These are phyloP conservation scores for Ctenosaura bakeri DNA, from an alignment of 2,797 vertebrate species.

Conservation along the genomic window DNA sequence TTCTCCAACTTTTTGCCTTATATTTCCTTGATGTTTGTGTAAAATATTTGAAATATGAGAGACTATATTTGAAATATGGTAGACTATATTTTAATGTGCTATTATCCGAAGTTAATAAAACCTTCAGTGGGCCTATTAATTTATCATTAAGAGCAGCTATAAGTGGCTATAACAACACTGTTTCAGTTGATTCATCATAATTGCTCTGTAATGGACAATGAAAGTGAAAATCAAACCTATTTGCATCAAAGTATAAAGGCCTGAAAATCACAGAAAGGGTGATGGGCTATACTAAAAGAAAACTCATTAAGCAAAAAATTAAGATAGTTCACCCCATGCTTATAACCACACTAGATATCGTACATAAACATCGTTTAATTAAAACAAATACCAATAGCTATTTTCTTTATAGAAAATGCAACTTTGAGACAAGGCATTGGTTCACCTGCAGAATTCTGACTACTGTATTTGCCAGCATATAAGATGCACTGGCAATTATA, in stretches of 20 bases:
- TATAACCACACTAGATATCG: background rate
- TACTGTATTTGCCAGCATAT: no score
- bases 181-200: conserved; percentile 39
- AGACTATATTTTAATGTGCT: conserved; percentile 17
- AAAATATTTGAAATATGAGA: conserved; percentile 29
- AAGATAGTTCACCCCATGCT: background rate
- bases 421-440: background rate
- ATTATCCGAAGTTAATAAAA: conserved; percentile 29
- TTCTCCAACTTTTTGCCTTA: conserved; percentile 19
- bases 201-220: conserved; percentile 1
- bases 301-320: background rate
- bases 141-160: conserved; percentile 22
- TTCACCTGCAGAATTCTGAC: no score
- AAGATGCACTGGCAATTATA: no score
- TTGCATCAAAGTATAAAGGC: background rate
- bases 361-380: background rate
- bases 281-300: background rate
- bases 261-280: background rate
- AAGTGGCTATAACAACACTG: conserved; percentile 33
- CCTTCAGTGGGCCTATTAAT: conserved; percentile 22
- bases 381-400: background rate
- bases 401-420: background rate
- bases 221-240: conserved; percentile 12
- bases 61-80: conserved; percentile 17
- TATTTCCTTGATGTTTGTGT: conserved; percentile 26